A percentile compares a stretch with the other conserved stretches of the same genome.
Conservation (phyloP, 2,113 vertebrate species). For the Drymodes brunneopygia region DNA sequence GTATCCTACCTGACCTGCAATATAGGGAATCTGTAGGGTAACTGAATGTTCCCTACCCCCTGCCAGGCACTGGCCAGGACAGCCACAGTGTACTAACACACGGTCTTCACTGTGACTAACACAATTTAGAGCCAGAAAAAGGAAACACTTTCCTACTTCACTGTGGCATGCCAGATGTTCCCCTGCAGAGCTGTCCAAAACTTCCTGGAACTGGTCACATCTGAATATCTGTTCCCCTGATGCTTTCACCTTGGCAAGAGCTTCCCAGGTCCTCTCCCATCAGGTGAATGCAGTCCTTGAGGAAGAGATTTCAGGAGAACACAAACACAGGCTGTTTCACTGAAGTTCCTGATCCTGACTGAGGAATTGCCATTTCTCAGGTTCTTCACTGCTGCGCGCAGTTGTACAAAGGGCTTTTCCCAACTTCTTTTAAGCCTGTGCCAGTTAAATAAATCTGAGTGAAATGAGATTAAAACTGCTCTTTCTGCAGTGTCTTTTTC, state of each 20-base stretch:
- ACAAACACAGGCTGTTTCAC: neutral
- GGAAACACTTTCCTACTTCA: neutral
- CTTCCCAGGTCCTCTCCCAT: neutral
- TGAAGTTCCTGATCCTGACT: neutral
- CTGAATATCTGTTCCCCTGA: neutral
- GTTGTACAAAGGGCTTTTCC: neutral
- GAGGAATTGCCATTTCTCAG: accelerated
- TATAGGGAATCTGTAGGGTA: neutral
- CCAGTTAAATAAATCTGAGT: neutral
- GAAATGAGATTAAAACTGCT: neutral
- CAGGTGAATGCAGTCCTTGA: neutral
- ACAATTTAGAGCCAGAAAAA: neutral
- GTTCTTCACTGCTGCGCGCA: neutral
- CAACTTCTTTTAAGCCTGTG: neutral
- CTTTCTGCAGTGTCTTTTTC: neutral
- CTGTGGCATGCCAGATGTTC: neutral
- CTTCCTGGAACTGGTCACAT: neutral
- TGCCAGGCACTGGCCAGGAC: neutral
- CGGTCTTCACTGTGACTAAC: neutral
- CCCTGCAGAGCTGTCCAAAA: neutral
- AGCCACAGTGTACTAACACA: neutral
- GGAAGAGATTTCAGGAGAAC: neutral
- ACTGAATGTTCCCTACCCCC: neutral
- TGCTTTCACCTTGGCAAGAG: neutral
- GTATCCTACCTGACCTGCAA: neutral